Evolutionary conservation across 2,888 invertebrate genomes (phyloP).

Genomic region (Dicycla oo): DNA sequence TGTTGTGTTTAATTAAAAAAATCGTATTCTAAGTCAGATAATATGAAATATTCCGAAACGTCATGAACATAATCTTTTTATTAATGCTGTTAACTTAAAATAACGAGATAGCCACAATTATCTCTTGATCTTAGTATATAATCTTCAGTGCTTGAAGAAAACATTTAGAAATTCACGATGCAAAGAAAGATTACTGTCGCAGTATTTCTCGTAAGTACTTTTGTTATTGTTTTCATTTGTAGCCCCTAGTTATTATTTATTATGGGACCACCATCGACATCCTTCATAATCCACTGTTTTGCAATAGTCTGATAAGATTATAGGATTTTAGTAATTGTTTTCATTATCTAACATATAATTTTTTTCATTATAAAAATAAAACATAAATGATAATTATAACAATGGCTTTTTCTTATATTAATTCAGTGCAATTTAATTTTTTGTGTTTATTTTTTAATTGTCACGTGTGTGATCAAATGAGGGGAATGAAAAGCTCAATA

Average conservation of each 20-base stretch:
- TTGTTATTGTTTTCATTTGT: conserved; percentile 9
- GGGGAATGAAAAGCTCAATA: too few relatives aligned
- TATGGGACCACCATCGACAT: neutral
- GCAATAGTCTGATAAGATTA: neutral
- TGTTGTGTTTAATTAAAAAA: conserved; percentile 5
- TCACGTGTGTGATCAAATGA: too few relatives aligned
- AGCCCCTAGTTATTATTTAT: neutral
- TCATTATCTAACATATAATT: neutral
- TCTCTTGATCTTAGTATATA: conserved; percentile 58
- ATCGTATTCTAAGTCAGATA: conserved; percentile 16
- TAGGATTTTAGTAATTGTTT: neutral
- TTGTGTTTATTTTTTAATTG: neutral
- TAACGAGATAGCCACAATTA: conserved; percentile 51
- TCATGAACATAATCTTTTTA: conserved; percentile 53
- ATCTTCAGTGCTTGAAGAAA: conserved; percentile 39
- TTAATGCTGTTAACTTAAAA: conserved; percentile 55
- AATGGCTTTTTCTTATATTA: neutral
- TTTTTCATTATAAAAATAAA: neutral
- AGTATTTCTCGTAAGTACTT: conserved; percentile 58
- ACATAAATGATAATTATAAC: neutral
- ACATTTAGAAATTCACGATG: conserved; percentile 58
- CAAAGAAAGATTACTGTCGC: conserved; percentile 48
- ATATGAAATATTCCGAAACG: conserved; percentile 34
- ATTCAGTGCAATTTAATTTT: neutral
- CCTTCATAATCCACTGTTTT: neutral